Conservation (phyloP, 2,113 vertebrate species). For the Anguilla japonica region DNA sequence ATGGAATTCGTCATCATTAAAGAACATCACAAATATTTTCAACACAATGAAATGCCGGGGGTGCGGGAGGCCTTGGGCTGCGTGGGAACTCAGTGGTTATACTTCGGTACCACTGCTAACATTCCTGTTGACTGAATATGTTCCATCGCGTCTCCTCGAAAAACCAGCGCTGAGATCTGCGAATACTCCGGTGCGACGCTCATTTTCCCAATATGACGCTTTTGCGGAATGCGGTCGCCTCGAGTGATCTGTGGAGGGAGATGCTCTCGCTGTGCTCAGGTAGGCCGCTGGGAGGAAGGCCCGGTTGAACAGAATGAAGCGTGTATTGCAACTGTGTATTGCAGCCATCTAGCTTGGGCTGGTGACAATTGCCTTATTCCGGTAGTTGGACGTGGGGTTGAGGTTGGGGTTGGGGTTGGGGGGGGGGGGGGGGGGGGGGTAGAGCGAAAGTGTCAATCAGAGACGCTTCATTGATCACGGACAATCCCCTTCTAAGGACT, state of each 20-base stretch:
- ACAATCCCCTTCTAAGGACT: constrained; percentile 75
- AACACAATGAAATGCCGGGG: background rate
- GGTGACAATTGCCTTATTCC: constrained; percentile 60
- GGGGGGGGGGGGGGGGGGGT: constrained; percentile 45
- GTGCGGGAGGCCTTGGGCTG: no score
- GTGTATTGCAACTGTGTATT: constrained; percentile 41
- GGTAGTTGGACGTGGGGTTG: constrained; percentile 53
- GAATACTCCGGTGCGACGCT: background rate
- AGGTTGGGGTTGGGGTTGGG: constrained; percentile 31
- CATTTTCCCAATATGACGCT: background rate
- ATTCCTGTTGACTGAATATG: background rate
- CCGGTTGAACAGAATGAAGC: constrained; percentile 32
- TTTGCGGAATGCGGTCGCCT: background rate
- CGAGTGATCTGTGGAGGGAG: background rate
- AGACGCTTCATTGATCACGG: constrained; percentile 71
- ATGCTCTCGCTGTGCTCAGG: constrained; percentile 32
- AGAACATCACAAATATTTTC: constrained; percentile 1
- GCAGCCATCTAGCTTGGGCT: constrained; percentile 44
- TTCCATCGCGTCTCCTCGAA: background rate
- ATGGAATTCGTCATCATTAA: constrained; percentile 15
- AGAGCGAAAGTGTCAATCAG: constrained; percentile 73
- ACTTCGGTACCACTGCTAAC: no score
- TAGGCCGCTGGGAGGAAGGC: constrained; percentile 8
- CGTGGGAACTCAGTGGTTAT: no score
- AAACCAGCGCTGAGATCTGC: background rate